Conservation (phyloP, 2,797 vertebrate genomes). For the Dendrocincla fuliginosa region DNA sequence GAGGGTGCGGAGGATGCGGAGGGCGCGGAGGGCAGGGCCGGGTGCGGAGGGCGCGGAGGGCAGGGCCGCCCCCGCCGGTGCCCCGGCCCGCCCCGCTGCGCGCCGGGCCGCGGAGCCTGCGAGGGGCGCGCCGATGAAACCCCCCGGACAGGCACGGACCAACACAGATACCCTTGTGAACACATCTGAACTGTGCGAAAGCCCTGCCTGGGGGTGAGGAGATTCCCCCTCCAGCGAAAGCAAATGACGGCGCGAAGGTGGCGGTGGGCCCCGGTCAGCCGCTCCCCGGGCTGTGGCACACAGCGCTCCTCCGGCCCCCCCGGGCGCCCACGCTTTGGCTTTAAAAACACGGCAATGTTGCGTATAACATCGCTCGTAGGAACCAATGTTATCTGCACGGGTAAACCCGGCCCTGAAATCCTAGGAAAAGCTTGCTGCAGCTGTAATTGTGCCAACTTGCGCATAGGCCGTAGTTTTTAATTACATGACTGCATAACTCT, state of each 20-base stretch:
- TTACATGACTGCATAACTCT: background rate
- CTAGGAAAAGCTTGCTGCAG: background rate
- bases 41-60: too few species aligned
- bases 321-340: accelerated
- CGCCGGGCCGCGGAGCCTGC: too few species aligned
- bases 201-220: accelerated
- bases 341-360: background rate
- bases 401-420: background rate
- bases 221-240: background rate
- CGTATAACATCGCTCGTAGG: background rate
- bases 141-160: accelerated
- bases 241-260: accelerated
- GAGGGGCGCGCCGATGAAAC: background rate
- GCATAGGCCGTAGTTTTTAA: background rate
- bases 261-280: accelerated
- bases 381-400: background rate
- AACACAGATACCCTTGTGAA: accelerated
- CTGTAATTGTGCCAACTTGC: accelerated
- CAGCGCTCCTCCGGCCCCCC: background rate
- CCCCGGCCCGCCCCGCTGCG: background rate
- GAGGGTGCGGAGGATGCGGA: too few species aligned
- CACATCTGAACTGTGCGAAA: background rate
- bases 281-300: background rate
- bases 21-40: too few species aligned
- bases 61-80: too few species aligned